Base-by-base conservation (phyloP, 2,797 vertebrate species). In the Cuculus canorus region DNA sequence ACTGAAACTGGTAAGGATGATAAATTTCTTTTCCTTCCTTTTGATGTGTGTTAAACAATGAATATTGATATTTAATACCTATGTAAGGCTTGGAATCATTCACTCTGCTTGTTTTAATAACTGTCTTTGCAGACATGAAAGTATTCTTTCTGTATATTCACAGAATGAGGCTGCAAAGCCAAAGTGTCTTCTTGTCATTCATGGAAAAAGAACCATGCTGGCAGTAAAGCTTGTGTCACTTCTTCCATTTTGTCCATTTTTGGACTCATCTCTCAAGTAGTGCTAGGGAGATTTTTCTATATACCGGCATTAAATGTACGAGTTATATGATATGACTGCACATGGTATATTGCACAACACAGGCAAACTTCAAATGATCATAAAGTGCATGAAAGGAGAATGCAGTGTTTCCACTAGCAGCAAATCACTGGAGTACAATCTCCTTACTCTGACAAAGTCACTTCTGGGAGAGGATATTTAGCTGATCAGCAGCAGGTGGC, bases 1-100 rank as follows among this genome's bases (percentile, higher is more conserved):
- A 52, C 77, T 81, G 60, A 69, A 93, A 92, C 48, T 52, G 24
- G 37, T 92, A 89, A 27, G n/a, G 61, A 83, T 70, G 54, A 86
- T 77, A 68, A 43, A 83, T 76, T 79, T 22, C 39, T 75, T 88
- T 91, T 88, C 18, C 43, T 17, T 43, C 17, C 18, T 45, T 45
- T 45, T 45, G 21, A 61, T 80, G 9, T 43, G 32, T 66, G 23
- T 84, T 87, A 82, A 70, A 33, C 59, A 83, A 83, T 61, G 16
- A 65, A 48, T 65, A 86, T 4, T 10, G 9, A 52, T 68, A 22
- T n/a, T 48, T 76, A 75, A 87, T 71, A 65, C 8, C 19, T 13
- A 3, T 21, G 17, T 19, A 89, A 82, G 22, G 2, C 41, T 90
- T 73, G 47, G 86, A 90, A 92, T 5, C 17, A 71, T 81, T 71